phyloP scores from a whole-genome alignment of 2,888 invertebrate genomes.

The Brenthis ino region DNA sequence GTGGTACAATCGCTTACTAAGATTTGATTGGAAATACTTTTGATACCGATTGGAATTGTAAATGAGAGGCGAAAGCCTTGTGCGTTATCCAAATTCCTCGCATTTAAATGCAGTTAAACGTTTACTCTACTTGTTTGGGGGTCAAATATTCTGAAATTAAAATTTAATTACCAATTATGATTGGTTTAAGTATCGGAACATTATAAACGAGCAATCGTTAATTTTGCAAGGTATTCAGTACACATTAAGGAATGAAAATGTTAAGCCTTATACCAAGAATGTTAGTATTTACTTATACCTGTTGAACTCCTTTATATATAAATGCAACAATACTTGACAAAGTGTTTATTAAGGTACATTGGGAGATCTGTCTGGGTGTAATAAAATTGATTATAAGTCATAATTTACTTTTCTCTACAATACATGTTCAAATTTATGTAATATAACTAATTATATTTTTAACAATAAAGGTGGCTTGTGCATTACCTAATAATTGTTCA shows the following conservation, averaged over 20 bases:
- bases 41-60: slow-evolving; percentile 29
- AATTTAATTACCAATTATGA: slow-evolving; percentile 27
- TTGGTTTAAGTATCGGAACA: slow-evolving; percentile 13
- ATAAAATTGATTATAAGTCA: too few species aligned
- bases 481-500: too few species aligned
- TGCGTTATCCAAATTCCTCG: slow-evolving; percentile 28
- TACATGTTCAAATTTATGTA: too few species aligned
- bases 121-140: slow-evolving; percentile 13
- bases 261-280: too few species aligned
- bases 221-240: slow-evolving; percentile 16
- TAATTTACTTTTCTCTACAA: too few species aligned
- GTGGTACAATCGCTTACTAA: slow-evolving; percentile 2
- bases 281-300: too few species aligned
- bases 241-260: background rate
- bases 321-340: too few species aligned
- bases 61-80: slow-evolving; percentile 34
- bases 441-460: too few species aligned
- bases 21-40: slow-evolving; percentile 13
- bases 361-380: too few species aligned
- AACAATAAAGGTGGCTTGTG: too few species aligned
- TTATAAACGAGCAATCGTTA: background rate
- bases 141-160: slow-evolving; percentile 20
- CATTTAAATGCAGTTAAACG: slow-evolving; percentile 27
- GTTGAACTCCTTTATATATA: too few species aligned
- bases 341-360: too few species aligned